Conservation (phyloP, 1,140 invertebrate species). For the Rhizoglyphus robini region DNA sequence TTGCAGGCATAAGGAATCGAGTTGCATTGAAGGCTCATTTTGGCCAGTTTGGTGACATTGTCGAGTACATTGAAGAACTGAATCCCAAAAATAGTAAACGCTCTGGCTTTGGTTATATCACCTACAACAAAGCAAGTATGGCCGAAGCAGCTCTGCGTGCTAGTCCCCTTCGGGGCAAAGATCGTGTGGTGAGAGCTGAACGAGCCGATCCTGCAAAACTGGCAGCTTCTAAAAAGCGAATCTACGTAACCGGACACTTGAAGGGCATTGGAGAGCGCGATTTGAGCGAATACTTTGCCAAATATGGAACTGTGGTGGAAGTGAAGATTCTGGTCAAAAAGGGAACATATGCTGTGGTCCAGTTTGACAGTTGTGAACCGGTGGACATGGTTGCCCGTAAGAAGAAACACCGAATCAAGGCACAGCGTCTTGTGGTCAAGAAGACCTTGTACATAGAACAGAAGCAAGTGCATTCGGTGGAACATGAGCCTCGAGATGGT, state of each 20-base stretch:
- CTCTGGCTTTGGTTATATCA: conserved; percentile 91
- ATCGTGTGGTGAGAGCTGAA: conserved; percentile 86
- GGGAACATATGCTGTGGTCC: conserved; percentile 82
- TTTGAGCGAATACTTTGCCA: conserved; percentile 58
- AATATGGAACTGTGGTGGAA: conserved; percentile 65
- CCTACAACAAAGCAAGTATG: conserved; percentile 74
- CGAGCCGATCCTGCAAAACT: conserved; percentile 87
- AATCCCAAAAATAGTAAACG: conserved; percentile 75
- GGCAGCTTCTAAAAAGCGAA: conserved; percentile 65
- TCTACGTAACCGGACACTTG: conserved; percentile 78
- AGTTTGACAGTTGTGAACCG: conserved; percentile 90
- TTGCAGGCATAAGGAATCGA: conserved; percentile 95
- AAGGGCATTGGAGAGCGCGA: conserved; percentile 79
- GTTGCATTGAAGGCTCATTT: conserved; percentile 79
- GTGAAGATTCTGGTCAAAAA: conserved; percentile 85
- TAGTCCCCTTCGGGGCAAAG: conserved; percentile 63
- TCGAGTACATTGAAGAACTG: conserved; percentile 95
- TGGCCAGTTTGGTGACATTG: conserved; percentile 90
- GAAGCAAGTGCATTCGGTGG: conserved; percentile 34
- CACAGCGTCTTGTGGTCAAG: conserved; percentile 36
- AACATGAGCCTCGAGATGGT: conserved; percentile 25
- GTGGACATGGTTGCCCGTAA: conserved; percentile 74
- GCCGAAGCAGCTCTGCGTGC: conserved; percentile 86
- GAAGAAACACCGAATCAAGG: conserved; percentile 36
- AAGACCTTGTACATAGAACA: conserved; percentile 41